Conservation (phyloP, 1,140 invertebrate genomes). For the Neoseiulus cucumeris region DNA sequence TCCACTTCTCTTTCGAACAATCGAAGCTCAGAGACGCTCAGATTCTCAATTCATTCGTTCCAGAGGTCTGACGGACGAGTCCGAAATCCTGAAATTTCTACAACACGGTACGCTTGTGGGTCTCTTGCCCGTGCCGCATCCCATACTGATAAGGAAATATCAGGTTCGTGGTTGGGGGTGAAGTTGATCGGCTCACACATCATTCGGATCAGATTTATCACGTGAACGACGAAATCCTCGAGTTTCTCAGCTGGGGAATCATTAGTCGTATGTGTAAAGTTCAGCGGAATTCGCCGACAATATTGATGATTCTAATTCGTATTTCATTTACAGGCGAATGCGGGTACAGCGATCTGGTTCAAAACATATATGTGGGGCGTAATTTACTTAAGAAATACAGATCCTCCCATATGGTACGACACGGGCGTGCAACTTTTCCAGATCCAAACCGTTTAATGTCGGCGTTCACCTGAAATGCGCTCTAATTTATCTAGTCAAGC, state of each 20-base stretch:
- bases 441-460: constrained; percentile 40
- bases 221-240: too few species aligned
- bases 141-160: constrained; percentile 94
- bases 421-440: constrained; percentile 97
- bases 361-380: constrained; percentile 98
- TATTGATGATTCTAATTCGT: too few species aligned
- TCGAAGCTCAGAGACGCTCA: neutral
- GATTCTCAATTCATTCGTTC: too few species aligned
- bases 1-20: constrained; percentile 12
- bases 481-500: too few species aligned
- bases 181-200: too few species aligned
- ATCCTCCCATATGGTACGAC: constrained; percentile 98
- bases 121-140: constrained; percentile 90
- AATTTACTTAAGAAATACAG: constrained; percentile 90
- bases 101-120: constrained; percentile 97
- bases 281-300: too few species aligned
- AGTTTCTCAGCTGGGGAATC: too few species aligned
- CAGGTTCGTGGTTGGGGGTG: too few species aligned
- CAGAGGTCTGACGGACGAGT: constrained; percentile 95
- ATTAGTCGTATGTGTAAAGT: too few species aligned
- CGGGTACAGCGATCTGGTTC: constrained; percentile 96
- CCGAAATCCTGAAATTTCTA: constrained; percentile 94
- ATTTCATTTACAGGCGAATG: constrained; percentile 54
- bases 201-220: too few species aligned
- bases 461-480: too few species aligned